Conservation (phyloP, 2,888 invertebrate species). For the Meteorus colon region DNA sequence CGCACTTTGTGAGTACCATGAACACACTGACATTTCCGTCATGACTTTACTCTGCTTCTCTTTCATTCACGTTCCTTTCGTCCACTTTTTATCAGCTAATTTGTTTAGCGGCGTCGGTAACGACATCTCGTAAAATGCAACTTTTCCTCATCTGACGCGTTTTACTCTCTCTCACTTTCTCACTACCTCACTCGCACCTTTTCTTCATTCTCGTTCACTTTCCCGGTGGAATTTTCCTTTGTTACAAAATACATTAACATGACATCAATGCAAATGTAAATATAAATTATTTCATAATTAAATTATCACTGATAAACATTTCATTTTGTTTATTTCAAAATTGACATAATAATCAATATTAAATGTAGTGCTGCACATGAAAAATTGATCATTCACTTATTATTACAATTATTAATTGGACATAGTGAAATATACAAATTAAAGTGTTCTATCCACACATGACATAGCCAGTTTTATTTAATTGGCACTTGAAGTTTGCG, state of each 20-base stretch:
- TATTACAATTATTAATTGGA: not conserved
- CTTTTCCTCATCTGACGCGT: constrained; percentile 23
- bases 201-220: constrained; percentile 25
- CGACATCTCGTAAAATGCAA: constrained; percentile 63
- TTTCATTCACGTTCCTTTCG: constrained; percentile 31
- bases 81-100: constrained; percentile 62
- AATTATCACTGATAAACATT: not conserved
- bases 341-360: not conserved
- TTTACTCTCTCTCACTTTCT: constrained; percentile 14
- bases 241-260: constrained; percentile 43
- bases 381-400: not conserved
- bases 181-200: not conserved
- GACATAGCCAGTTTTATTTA: not conserved
- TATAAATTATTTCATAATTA: not conserved
- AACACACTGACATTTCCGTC: constrained; percentile 35
- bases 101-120: constrained; percentile 65
- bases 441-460: not conserved
- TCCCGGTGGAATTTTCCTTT: constrained; percentile 33
- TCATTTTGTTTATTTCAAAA: not conserved
- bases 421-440: not conserved
- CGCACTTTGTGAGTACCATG: constrained; percentile 33
- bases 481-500: constrained; percentile 8
- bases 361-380: not conserved
- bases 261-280: constrained; percentile 42
- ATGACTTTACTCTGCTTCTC: constrained; percentile 25